Evolutionary conservation across 2,797 vertebrate genomes (phyloP).

Genomic region (Liasis olivaceus): DNA sequence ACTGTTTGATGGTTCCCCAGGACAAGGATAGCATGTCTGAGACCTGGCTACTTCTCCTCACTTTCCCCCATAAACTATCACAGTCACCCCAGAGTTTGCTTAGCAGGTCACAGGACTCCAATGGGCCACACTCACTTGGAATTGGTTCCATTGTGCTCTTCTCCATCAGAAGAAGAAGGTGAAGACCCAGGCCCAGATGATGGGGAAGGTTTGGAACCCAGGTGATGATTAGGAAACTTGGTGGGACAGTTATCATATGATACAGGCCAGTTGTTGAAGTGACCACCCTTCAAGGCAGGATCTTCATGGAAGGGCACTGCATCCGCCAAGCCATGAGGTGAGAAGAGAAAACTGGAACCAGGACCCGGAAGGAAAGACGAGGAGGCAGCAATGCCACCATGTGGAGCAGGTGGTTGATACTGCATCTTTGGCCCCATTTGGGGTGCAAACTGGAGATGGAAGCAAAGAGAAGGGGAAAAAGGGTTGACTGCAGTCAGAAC

Average conservation of each 20-base stretch:
- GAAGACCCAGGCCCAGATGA: slow-evolving; percentile 77
- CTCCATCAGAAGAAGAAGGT: slow-evolving; percentile 87
- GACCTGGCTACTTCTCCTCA: neutral
- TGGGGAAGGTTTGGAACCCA: slow-evolving; percentile 78
- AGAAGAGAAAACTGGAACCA: slow-evolving; percentile 80
- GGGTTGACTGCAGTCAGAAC: neutral
- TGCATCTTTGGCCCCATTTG: slow-evolving; percentile 82
- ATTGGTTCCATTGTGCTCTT: slow-evolving; percentile 85
- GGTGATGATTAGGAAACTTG: slow-evolving; percentile 83
- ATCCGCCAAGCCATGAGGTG: slow-evolving; percentile 66
- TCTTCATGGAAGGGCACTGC: slow-evolving; percentile 82
- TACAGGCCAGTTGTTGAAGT: slow-evolving; percentile 86
- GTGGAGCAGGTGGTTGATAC: slow-evolving; percentile 80
- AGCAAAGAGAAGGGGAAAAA: neutral
- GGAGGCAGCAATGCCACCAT: slow-evolving; percentile 70
- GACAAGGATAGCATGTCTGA: neutral
- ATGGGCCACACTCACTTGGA: slow-evolving; percentile 78
- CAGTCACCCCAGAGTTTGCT: neutral
- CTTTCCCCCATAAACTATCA: neutral
- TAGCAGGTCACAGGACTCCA: neutral
- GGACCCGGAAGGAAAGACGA: slow-evolving; percentile 78
- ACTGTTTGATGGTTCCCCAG: neutral
- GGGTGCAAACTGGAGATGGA: slow-evolving; percentile 77
- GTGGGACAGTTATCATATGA: slow-evolving; percentile 84
- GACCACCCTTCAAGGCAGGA: slow-evolving; percentile 80